Evolutionary conservation across 2,797 vertebrate genomes (phyloP), one percentile per base, ranked within the genome.

Genomic region (Rhinoraja longicauda): DNA sequence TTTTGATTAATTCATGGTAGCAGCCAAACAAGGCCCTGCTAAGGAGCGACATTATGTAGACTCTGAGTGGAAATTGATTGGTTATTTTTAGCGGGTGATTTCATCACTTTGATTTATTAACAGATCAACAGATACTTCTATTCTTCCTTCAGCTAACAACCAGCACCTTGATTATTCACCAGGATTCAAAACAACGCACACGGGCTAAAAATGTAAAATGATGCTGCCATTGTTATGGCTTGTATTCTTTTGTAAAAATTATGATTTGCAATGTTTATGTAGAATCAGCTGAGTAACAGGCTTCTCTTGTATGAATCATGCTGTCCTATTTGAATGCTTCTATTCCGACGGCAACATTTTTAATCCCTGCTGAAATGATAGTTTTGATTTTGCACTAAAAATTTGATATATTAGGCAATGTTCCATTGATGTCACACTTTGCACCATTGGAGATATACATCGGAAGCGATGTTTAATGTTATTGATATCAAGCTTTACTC

Each of bases 261-360:
- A 92, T 9, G 53, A 29, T 53, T 92, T 73, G 21, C 4, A 8
- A 72, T 21, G 13, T 91, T 24, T 73, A 12, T 84, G 81, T 4
- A 84, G 53, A 57, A 24, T 75, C 45, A 13, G 70, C 24, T 57
- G 45, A 39, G 19, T 21, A 53, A 57, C 1, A 17, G 70, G 10
- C 39, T 91, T 13, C 2, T 4, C 17, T 94, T 67, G 93, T 73
- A 93, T 86, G n/a, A 93, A 57, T 94, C 93, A 93, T 39, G 93
- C 93, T 93, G 93, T 62, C 92, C 90, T n/a, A 93, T 67, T 73
- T 75, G 4, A 45, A 91, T 26, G 70, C 9, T 73, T 73, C 39
- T 36, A 73, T 6, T 70, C 24, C 21, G 36, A 53, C 39, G 39
- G 24, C 67, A 91, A 39, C 8, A 53, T 92, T 53, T 53, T 92